Conservation (phyloP, 2,113 vertebrate species). For the Machaerirhynchus nigripectus region DNA sequence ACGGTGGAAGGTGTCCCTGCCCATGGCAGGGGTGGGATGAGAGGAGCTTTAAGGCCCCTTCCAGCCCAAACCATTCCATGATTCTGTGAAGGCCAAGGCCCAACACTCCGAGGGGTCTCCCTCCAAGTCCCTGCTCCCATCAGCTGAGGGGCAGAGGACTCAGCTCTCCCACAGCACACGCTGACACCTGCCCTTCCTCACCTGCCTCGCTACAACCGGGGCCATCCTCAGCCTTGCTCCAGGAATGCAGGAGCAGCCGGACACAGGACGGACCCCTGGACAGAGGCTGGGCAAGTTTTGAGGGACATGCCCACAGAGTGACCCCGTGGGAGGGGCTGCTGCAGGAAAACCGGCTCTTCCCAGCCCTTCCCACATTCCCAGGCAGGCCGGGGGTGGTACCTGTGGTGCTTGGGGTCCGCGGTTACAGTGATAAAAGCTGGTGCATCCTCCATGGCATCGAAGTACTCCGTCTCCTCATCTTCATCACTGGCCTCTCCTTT, state of each 20-base stretch:
- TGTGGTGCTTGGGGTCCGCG: slow-evolving; percentile 86
- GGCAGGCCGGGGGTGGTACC: slow-evolving; percentile 57
- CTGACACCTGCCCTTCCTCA: neutral
- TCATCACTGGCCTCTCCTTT: slow-evolving; percentile 97
- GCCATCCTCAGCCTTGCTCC: neutral
- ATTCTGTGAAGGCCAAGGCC: too few species aligned
- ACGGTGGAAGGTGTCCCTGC: neutral
- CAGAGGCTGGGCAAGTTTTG: neutral
- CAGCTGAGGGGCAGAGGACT: neutral
- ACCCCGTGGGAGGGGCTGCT: fast-evolving
- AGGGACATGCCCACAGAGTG: fast-evolving
- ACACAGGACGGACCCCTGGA: neutral
- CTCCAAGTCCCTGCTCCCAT: neutral
- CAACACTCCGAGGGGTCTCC: fast-evolving
- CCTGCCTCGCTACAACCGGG: neutral
- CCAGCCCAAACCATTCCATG: neutral
- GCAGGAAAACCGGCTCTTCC: fast-evolving
- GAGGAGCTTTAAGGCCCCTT: neutral
- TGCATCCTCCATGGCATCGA: slow-evolving; percentile 99
- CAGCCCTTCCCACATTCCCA: neutral
- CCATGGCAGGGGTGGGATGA: neutral
- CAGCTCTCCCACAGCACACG: neutral
- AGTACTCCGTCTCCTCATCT: slow-evolving; percentile 98
- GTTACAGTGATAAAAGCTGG: slow-evolving; percentile 97
- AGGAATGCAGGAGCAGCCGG: neutral